Evolutionary conservation across 2,888 invertebrate genomes (phyloP).

Genomic region (Silvanus unidentatus): DNA sequence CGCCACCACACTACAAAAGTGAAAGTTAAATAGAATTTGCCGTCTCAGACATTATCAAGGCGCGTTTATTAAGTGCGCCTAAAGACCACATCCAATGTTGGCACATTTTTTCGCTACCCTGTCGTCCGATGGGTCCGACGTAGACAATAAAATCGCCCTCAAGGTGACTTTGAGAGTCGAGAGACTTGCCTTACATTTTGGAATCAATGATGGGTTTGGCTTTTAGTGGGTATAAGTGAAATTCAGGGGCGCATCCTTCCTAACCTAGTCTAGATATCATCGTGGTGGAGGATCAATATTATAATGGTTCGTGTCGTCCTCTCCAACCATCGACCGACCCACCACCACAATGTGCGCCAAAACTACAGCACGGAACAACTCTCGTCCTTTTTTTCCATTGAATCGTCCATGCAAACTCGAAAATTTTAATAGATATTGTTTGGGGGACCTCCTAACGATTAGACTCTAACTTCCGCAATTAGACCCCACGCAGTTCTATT

Average conservation of each 20-base stretch:
- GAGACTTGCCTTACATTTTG: conserved; percentile 12
- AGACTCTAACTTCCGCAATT: conserved; percentile 20
- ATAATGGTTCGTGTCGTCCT: not conserved
- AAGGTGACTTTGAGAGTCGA: conserved; percentile 22
- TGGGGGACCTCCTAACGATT: conserved; percentile 13
- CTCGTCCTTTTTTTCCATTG: conserved; percentile 12
- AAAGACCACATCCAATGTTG: too few species aligned
- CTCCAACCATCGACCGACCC: conserved; percentile 3
- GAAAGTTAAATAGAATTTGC: too few species aligned
- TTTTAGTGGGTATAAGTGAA: conserved; percentile 1
- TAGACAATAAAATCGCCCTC: conserved; percentile 3
- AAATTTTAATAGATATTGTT: too few species aligned
- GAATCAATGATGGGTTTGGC: conserved; percentile 15
- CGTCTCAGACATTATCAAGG: too few species aligned
- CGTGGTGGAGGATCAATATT: not conserved
- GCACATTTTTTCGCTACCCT: too few species aligned
- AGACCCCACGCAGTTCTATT: conserved; percentile 22
- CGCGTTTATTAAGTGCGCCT: too few species aligned
- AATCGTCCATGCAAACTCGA: conserved; percentile 8
- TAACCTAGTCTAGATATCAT: conserved; percentile 11
- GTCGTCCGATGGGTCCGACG: too few species aligned
- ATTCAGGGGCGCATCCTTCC: conserved; percentile 11
- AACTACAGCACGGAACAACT: too few species aligned
- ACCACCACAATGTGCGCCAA: too few species aligned
- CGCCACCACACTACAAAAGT: too few species aligned